These are phyloP conservation scores for Amblyjoppa fuscipennis DNA, from an alignment of 2,888 invertebrate genomes.

Conservation along the genomic window DNA sequence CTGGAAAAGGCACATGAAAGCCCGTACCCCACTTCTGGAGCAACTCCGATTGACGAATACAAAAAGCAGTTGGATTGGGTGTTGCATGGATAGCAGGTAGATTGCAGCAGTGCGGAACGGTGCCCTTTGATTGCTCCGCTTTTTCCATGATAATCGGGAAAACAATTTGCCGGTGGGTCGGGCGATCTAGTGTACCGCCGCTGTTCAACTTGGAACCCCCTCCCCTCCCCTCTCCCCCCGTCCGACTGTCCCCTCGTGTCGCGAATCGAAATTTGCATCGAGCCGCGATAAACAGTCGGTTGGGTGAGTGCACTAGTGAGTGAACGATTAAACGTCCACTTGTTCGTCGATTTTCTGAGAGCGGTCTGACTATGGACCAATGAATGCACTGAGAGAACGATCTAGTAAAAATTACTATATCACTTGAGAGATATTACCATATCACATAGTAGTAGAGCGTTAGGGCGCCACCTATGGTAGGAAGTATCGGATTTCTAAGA, in stretches of 20 bases:
- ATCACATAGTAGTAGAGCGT: too few relatives aligned
- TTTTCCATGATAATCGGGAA: slow-evolving; percentile 71
- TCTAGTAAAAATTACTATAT: too few relatives aligned
- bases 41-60: background rate
- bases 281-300: slow-evolving; percentile 59
- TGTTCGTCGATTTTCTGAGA: background rate
- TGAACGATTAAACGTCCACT: slow-evolving; percentile 1
- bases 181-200: slow-evolving; percentile 44
- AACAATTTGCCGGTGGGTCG: slow-evolving; percentile 71
- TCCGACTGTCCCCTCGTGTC: slow-evolving; percentile 46
- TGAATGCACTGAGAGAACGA: background rate
- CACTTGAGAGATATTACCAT: too few relatives aligned
- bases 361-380: background rate
- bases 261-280: slow-evolving; percentile 67
- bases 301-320: slow-evolving; percentile 9
- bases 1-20: slow-evolving; percentile 26
- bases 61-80: slow-evolving; percentile 19
- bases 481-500: too few relatives aligned
- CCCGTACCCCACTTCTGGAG: background rate
- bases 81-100: background rate
- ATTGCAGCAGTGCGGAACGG: slow-evolving; percentile 30
- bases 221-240: slow-evolving; percentile 7
- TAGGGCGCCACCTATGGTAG: too few relatives aligned
- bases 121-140: slow-evolving; percentile 60
- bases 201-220: background rate